Evolutionary conservation across 2,113 vertebrate species (phyloP).

Genomic region (Gallinago paraguaiae): DNA sequence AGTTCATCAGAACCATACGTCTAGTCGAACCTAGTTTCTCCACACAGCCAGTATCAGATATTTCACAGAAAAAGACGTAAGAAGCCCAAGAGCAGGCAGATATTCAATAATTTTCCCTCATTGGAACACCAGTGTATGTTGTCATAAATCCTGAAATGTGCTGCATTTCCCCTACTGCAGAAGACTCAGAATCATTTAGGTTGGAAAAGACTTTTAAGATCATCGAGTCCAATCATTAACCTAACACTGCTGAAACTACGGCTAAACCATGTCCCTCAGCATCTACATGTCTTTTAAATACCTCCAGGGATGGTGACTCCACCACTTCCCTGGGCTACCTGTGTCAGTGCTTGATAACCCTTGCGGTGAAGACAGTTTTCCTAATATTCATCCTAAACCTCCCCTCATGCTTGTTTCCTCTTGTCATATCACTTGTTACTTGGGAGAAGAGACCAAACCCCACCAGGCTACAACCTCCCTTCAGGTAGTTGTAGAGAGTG

Average conservation of each 20-base stretch:
- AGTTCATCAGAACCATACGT: background rate
- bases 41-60: rapidly evolving
- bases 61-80: background rate
- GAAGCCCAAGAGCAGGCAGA: background rate
- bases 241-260: background rate
- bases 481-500: background rate
- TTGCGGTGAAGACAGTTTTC: background rate
- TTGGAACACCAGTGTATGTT: background rate
- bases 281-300: background rate
- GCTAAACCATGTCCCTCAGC: background rate
- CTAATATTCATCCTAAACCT: background rate
- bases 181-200: background rate
- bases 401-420: background rate
- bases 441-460: rapidly evolving
- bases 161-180: background rate
- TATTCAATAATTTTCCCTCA: background rate
- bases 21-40: background rate
- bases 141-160: background rate
- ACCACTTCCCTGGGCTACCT: background rate
- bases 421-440: rapidly evolving
- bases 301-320: background rate
- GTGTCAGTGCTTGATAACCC: background rate
- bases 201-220: background rate
- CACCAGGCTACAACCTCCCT: rapidly evolving
- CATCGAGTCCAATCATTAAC: rapidly evolving